phyloP scores from a whole-genome alignment of 2,797 vertebrate genomes.

The Monodelphis domestica region DNA sequence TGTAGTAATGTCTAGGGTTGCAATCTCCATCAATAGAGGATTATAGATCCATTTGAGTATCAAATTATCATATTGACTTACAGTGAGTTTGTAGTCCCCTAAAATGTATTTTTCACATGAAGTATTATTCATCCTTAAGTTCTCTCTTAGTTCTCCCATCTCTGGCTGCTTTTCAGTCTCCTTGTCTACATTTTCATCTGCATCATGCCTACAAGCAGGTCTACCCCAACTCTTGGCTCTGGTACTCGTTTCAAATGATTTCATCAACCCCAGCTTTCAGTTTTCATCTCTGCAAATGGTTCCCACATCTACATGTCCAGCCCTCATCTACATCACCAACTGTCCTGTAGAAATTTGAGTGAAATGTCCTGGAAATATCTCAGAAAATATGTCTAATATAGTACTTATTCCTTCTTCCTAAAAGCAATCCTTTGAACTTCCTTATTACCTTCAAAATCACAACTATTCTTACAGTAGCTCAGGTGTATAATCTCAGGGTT shows the following conservation, averaged over 20 bases:
- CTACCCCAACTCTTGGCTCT: background rate
- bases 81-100: background rate
- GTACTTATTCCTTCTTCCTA: background rate
- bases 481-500: background rate
- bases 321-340: background rate
- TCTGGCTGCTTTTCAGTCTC: background rate
- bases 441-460: background rate
- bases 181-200: too few species aligned
- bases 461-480: background rate
- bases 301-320: background rate
- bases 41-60: background rate
- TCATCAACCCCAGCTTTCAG: too few species aligned
- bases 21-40: background rate
- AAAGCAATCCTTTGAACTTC: background rate
- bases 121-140: background rate
- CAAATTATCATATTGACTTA: background rate
- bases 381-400: background rate
- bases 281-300: background rate
- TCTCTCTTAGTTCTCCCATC: background rate
- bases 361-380: background rate
- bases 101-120: background rate
- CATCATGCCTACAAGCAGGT: background rate
- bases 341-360: background rate
- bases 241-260: background rate
- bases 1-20: background rate